Conservation (phyloP, 37 sponge, comb jelly and placozoan species). For the Beroe forskalii region DNA sequence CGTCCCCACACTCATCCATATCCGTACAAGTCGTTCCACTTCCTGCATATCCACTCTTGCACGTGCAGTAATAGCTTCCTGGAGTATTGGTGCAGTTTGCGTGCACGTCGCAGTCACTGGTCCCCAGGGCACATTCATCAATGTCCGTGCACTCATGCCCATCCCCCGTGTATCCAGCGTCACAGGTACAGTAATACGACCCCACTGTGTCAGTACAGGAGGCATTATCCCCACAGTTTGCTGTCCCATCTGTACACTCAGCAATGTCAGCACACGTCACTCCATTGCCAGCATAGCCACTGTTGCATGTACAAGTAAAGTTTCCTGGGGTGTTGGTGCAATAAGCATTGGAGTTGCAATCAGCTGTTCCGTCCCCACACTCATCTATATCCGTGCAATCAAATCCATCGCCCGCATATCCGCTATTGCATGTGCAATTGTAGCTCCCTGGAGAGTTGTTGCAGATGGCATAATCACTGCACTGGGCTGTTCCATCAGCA, state of each 20-base stretch:
- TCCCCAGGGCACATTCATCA: background rate
- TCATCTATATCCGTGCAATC: background rate
- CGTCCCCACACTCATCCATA: background rate
- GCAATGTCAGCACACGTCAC: background rate
- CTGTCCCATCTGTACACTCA: background rate
- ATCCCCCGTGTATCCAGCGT: background rate
- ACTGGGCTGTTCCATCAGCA: background rate
- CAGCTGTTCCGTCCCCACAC: background rate
- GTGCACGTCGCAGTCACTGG: background rate
- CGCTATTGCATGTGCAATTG: background rate
- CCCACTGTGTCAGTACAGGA: background rate
- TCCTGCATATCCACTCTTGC: background rate
- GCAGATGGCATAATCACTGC: no score
- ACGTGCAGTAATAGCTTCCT: background rate
- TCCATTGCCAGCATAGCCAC: background rate
- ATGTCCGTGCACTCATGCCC: background rate
- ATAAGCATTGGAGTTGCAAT: background rate
- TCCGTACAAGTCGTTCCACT: background rate
- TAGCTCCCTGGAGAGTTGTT: background rate
- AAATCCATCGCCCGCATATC: background rate
- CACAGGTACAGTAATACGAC: background rate
- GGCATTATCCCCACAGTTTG: background rate
- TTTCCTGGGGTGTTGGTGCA: background rate
- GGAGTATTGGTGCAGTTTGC: background rate
- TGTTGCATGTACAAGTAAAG: background rate